phyloP scores from a whole-genome alignment of 1,140 invertebrate genomes.

The Drosophila elegans region DNA sequence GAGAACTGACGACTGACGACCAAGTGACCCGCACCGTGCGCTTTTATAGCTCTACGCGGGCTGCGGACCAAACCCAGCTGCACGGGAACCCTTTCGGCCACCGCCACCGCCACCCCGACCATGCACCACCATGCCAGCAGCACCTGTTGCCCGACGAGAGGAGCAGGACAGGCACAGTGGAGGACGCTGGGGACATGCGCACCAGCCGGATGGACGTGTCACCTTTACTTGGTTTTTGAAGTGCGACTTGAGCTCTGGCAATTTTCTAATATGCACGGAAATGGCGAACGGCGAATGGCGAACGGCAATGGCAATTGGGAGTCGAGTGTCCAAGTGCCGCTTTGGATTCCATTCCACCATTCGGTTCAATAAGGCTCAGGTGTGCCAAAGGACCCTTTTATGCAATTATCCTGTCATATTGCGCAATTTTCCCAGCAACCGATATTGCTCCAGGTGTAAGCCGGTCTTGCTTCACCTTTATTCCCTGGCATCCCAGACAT shows the following conservation, averaged over 20 bases:
- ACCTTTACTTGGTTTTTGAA: slow-evolving; percentile 33
- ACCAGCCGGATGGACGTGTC: slow-evolving; percentile 29
- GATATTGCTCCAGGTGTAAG: slow-evolving; percentile 48
- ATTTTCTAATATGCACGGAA: slow-evolving; percentile 57
- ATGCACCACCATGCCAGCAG: slow-evolving; percentile 16
- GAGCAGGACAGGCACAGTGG: neutral
- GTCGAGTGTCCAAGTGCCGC: slow-evolving; percentile 36
- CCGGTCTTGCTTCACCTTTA: slow-evolving; percentile 15
- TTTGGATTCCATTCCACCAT: slow-evolving; percentile 23
- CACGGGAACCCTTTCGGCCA: slow-evolving; percentile 23
- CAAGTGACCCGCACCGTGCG: slow-evolving; percentile 11
- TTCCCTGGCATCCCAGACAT: slow-evolving; percentile 12
- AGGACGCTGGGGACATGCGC: slow-evolving; percentile 63
- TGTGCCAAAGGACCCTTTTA: slow-evolving; percentile 52
- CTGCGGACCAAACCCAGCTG: slow-evolving; percentile 22
- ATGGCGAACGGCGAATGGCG: slow-evolving; percentile 41
- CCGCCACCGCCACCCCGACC: neutral
- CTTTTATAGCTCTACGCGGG: slow-evolving; percentile 62
- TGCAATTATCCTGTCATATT: slow-evolving; percentile 72
- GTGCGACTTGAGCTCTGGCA: slow-evolving; percentile 36
- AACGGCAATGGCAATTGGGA: slow-evolving; percentile 21
- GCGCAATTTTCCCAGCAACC: slow-evolving; percentile 53
- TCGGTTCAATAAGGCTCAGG: slow-evolving; percentile 68
- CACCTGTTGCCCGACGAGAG: slow-evolving; percentile 64
- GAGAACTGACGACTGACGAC: slow-evolving; percentile 47